Evolutionary conservation across 2,797 vertebrate genomes (phyloP), one percentile per base, ranked within the genome.

Genomic region (Cephalopachus bancanus): DNA sequence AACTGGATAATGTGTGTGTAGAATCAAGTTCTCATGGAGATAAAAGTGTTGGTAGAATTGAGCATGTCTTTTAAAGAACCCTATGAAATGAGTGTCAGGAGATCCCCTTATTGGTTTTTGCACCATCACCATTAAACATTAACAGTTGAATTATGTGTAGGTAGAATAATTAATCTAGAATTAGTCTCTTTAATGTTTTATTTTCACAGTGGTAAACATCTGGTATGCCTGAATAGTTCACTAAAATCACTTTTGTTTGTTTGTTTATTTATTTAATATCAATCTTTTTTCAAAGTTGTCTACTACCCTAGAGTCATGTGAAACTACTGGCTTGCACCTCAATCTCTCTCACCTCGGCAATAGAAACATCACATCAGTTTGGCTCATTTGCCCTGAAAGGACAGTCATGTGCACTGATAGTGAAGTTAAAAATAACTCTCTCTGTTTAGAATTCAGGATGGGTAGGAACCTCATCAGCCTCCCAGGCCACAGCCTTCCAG

Each of bases 371-470:
- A 51, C 59, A 83, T 91, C 55, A 55, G 4, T 85, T 88, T 93
- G 71, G 60, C 55, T 89, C 79, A 93, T 37, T 88, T 93, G 5
- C 10, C 74, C 44, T 71, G 30, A 19, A 78, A 97, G 60, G 71
- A 93, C 59, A 91, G 81, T 97, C 65, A 86, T 91, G 60, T 91
- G 71, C 15, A 33, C 20, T 53, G 90, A 97, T 96, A 97, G 30
- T 33, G 9, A 14, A n/a, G 83, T 80, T 97, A 95, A 97, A 97
- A 96, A 97, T 97, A 97, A 94, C 51, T 88, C 57, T 83, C 20
- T 89, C 16, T 93, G n/a, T 83, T 92, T 93, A 81, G 49, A 91
- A 97, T 93, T 96, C 79, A 94, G 71, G 69, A 69, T 78, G 72
- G 17, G 30, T 67, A 94, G 91, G 22, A 91, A 67, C 37, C 7